phyloP scores from a whole-genome alignment of 2,888 invertebrate species.

The Thumatha senex region DNA sequence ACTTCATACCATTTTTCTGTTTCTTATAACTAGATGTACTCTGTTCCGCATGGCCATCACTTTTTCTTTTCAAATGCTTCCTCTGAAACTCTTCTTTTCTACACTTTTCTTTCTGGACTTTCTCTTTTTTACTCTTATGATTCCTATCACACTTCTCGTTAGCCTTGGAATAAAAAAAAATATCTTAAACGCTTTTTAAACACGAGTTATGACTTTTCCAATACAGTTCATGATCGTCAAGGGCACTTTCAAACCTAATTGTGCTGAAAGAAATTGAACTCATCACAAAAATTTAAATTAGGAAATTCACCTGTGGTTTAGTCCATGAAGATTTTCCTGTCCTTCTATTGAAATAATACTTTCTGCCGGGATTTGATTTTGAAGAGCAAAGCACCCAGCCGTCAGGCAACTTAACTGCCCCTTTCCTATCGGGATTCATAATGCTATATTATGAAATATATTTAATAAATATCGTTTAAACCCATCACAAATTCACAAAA shows the following conservation, averaged over 20 bases:
- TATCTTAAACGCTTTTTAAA: constrained; percentile 4
- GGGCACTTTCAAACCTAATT: constrained; percentile 11
- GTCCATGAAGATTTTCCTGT: constrained; percentile 78
- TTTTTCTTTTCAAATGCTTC: constrained; percentile 63
- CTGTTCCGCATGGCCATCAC: constrained; percentile 47
- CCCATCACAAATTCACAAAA: constrained; percentile 44
- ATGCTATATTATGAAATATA: constrained; percentile 39
- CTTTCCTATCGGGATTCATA: constrained; percentile 67
- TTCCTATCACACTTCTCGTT: constrained; percentile 48
- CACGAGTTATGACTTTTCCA: background rate
- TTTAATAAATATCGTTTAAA: constrained; percentile 38
- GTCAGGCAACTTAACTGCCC: constrained; percentile 68
- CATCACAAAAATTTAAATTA: constrained; percentile 32
- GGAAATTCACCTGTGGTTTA: constrained; percentile 69
- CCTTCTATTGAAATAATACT: constrained; percentile 76
- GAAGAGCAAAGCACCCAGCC: constrained; percentile 75
- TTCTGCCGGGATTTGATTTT: constrained; percentile 71
- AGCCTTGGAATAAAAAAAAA: constrained; percentile 49
- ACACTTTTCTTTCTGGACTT: constrained; percentile 47
- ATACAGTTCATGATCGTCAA: background rate
- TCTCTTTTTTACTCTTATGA: constrained; percentile 48
- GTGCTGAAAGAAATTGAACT: background rate
- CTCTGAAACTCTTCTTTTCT: constrained; percentile 52
- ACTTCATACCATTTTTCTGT: constrained; percentile 53
- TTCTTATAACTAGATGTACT: constrained; percentile 46